Evolutionary conservation across 2,113 vertebrate genomes (phyloP).

Genomic region (Excalfactoria chinensis): DNA sequence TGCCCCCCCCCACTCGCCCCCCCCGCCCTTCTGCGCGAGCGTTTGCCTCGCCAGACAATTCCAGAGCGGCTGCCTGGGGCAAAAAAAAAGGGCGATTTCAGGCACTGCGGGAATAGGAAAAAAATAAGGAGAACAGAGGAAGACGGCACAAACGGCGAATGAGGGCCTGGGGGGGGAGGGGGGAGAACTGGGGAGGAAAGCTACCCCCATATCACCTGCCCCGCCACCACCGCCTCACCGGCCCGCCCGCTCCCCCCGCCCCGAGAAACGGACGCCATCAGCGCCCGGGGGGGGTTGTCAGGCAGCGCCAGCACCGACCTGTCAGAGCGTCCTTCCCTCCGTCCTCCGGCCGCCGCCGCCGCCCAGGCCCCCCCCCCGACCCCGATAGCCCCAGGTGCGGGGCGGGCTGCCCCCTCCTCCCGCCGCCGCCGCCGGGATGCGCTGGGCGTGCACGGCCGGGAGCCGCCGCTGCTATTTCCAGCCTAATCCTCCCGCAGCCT

Average conservation of each 20-base stretch:
- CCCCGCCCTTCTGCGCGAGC: constrained; percentile 35
- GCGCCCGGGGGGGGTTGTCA: too few relatives aligned
- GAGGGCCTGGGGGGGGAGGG: not conserved
- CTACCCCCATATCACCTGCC: constrained; percentile 9
- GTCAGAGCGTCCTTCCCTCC: constrained; percentile 25
- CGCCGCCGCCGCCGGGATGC: not conserved
- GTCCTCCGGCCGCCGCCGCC: not conserved
- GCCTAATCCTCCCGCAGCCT: constrained; percentile 66
- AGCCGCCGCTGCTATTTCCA: constrained; percentile 54
- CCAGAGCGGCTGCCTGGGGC: not conserved
- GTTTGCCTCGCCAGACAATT: not conserved
- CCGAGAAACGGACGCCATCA: not conserved
- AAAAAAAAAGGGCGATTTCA: not conserved
- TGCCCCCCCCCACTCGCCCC: not conserved
- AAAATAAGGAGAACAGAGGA: not conserved
- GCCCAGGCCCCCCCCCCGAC: not conserved
- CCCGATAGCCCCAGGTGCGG: constrained; percentile 6
- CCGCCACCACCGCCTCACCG: not conserved
- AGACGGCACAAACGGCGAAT: not conserved
- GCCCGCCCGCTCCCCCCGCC: not conserved
- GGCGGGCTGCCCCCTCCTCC: constrained; percentile 7
- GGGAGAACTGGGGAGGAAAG: not conserved
- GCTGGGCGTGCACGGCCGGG: constrained; percentile 38
- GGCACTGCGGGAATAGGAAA: not conserved
- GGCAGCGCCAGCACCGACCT: constrained; percentile 13